phyloP scores from a whole-genome alignment of 2,888 invertebrate species.

The Ethmia dodecea region DNA sequence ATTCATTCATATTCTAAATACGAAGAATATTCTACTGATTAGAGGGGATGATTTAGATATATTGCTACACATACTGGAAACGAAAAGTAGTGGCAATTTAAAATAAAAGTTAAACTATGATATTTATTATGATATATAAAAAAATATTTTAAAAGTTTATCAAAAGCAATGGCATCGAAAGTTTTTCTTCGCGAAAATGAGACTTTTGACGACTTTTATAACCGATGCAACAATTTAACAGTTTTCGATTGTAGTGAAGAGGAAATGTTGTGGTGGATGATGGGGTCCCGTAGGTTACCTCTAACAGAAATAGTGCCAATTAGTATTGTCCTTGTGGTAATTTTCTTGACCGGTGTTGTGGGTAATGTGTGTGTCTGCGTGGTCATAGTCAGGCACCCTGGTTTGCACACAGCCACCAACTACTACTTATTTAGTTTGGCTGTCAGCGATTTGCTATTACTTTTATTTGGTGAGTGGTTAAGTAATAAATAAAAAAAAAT shows the following conservation, averaged over 20 bases:
- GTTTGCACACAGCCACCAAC: constrained; percentile 93
- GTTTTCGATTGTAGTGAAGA: constrained; percentile 78
- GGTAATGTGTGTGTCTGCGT: constrained; percentile 92
- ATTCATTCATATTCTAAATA: too few species aligned
- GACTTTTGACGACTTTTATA: constrained; percentile 56
- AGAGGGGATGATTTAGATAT: too few species aligned
- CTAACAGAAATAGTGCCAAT: constrained; percentile 76
- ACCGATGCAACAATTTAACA: constrained; percentile 64
- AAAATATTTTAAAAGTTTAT: neutral
- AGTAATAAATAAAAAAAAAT: neutral
- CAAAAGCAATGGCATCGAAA: constrained; percentile 5
- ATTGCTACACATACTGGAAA: too few species aligned
- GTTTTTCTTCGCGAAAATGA: constrained; percentile 51
- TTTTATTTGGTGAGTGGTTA: constrained; percentile 85
- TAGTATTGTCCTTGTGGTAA: constrained; percentile 84
- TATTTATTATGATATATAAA: neutral
- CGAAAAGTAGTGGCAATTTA: too few species aligned
- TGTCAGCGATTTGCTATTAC: constrained; percentile 89
- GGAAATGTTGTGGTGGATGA: constrained; percentile 74
- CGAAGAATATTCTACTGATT: too few species aligned
- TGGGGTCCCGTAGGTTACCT: constrained; percentile 81
- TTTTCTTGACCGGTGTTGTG: constrained; percentile 89
- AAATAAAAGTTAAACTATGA: neutral
- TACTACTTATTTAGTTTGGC: constrained; percentile 94
- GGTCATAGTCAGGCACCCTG: constrained; percentile 87